Evolutionary conservation across 2,113 vertebrate species (phyloP).

Genomic region (Amphilophus citrinellus): DNA sequence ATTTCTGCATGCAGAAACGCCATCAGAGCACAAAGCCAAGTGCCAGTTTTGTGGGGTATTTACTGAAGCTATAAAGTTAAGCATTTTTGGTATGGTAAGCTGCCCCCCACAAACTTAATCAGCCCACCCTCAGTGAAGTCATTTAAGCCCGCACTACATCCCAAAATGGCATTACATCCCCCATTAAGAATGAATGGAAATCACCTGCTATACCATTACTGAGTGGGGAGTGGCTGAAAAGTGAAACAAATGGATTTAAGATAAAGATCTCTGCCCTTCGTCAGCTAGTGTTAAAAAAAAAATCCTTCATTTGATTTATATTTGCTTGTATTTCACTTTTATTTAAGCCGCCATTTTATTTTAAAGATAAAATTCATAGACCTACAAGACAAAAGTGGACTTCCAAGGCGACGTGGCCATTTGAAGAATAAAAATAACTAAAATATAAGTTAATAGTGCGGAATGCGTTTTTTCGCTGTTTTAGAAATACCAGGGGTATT

Average conservation of each 20-base stretch:
- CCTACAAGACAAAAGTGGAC: background rate
- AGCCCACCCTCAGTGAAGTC: no score
- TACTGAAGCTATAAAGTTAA: no score
- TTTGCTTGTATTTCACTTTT: background rate
- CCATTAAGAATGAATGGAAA: background rate
- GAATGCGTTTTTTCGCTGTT: no score
- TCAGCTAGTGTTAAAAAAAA: fast-evolving
- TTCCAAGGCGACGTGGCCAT: background rate
- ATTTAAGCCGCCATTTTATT: background rate
- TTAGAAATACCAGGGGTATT: background rate
- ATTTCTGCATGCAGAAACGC: no score
- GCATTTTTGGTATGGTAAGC: no score
- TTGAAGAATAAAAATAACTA: background rate
- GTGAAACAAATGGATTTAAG: background rate
- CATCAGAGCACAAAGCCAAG: no score
- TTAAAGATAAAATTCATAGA: background rate
- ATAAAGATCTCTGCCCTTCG: background rate
- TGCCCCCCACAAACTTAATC: no score
- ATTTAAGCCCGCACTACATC: no score
- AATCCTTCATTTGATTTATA: background rate
- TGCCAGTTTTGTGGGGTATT: no score
- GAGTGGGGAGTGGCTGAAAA: background rate
- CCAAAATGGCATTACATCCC: no score
- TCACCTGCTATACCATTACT: background rate
- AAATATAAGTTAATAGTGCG: background rate